phyloP scores from a whole-genome alignment of 2,888 invertebrate species.

The Dynastes hyllus region DNA sequence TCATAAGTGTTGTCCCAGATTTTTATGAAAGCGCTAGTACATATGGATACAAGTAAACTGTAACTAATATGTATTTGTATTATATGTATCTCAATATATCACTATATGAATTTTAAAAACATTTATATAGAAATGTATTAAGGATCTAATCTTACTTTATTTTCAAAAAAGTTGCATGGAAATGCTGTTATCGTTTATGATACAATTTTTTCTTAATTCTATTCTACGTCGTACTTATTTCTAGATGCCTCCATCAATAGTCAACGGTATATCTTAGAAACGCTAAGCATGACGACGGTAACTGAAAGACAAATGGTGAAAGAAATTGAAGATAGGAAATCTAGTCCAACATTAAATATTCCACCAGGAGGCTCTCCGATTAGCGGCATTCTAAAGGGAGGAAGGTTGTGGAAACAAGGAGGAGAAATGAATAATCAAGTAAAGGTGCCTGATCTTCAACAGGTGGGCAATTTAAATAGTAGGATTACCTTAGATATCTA shows the following conservation, averaged over 20 bases:
- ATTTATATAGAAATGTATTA: too few relatives aligned
- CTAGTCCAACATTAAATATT: constrained; percentile 54
- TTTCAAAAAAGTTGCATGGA: too few relatives aligned
- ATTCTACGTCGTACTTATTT: background rate
- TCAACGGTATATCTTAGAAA: constrained; percentile 78
- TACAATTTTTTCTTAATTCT: too few relatives aligned
- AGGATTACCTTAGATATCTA: background rate
- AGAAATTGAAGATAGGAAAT: constrained; percentile 70
- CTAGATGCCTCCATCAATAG: constrained; percentile 48
- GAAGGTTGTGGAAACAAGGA: constrained; percentile 81
- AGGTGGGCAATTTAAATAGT: constrained; percentile 39
- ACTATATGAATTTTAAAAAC: too few relatives aligned
- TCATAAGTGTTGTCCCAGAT: too few relatives aligned
- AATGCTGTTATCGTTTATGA: too few relatives aligned
- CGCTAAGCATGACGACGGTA: constrained; percentile 80
- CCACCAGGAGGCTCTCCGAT: constrained; percentile 72
- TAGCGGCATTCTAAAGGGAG: constrained; percentile 86
- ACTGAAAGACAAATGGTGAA: constrained; percentile 78
- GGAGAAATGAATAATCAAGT: constrained; percentile 55
- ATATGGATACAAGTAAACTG: too few relatives aligned
- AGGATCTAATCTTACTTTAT: too few relatives aligned
- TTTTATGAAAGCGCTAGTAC: too few relatives aligned
- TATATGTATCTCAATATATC: too few relatives aligned
- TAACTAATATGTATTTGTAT: too few relatives aligned
- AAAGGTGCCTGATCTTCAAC: constrained; percentile 55